These are phyloP conservation scores for Eurystomus gularis DNA, from an alignment of 2,113 vertebrate species.

Conservation along the genomic window DNA sequence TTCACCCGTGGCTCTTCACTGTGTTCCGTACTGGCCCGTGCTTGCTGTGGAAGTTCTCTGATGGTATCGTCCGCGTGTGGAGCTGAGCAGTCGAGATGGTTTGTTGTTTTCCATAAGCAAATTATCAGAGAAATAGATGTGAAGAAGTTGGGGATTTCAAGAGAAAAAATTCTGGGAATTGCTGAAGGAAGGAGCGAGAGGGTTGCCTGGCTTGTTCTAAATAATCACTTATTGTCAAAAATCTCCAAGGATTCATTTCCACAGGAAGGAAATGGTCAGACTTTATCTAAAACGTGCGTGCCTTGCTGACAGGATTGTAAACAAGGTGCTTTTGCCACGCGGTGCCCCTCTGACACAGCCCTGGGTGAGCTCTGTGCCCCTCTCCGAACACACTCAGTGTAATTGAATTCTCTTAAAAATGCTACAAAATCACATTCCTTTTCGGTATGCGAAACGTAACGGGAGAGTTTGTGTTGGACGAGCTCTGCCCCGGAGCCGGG, in stretches of 20 bases:
- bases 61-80: not conserved
- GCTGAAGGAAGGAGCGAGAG: not conserved
- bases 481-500: too few species aligned
- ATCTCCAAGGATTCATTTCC: not conserved
- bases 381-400: fast-evolving
- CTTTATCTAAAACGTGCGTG: fast-evolving
- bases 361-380: too few species aligned
- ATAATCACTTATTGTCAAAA: not conserved
- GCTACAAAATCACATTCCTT: not conserved
- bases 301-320: too few species aligned
- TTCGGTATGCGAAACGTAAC: too few species aligned
- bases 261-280: not conserved
- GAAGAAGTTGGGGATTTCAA: not conserved
- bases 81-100: fast-evolving
- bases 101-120: not conserved
- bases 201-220: not conserved
- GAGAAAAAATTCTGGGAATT: not conserved
- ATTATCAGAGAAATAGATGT: not conserved
- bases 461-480: too few species aligned
- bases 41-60: fast-evolving
- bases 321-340: not conserved
- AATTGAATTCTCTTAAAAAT: not conserved
- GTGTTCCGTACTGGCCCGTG: not conserved
- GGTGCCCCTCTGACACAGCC: not conserved
- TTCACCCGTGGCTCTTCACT: not conserved